phyloP scores from a whole-genome alignment of 2,113 vertebrate genomes.

The Eptatretus burgeri region DNA sequence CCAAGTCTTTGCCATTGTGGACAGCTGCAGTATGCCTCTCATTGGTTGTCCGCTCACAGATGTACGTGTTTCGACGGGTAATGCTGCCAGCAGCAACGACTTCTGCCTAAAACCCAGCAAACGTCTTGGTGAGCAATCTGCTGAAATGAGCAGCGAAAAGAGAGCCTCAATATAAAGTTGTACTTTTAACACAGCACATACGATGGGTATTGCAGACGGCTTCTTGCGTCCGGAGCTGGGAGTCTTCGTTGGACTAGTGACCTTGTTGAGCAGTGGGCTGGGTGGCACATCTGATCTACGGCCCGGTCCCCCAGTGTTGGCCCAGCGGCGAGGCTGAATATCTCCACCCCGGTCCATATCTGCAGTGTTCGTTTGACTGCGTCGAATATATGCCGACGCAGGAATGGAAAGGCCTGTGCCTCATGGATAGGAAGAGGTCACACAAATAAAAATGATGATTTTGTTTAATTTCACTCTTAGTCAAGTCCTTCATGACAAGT shows the following conservation, averaged over 20 bases:
- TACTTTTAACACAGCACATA: background rate
- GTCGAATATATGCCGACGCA: slow-evolving; percentile 1
- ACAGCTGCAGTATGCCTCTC: background rate
- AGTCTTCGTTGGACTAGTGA: slow-evolving; percentile 5
- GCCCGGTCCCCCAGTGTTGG: background rate
- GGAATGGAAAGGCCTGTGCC: background rate
- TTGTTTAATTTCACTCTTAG: background rate
- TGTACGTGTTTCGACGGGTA: slow-evolving; percentile 6
- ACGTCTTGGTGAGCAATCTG: too few species aligned
- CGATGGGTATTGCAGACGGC: slow-evolving; percentile 2
- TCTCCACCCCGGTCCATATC: slow-evolving; percentile 3
- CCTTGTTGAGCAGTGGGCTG: slow-evolving; percentile 1
- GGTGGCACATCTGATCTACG: background rate
- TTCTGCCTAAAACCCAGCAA: too few species aligned
- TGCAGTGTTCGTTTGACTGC: background rate
- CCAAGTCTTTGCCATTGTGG: slow-evolving; percentile 1
- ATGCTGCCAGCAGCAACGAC: background rate
- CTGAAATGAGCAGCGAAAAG: too few species aligned
- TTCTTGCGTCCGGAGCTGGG: slow-evolving; percentile 6
- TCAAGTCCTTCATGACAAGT: background rate
- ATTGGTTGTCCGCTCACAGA: slow-evolving; percentile 3
- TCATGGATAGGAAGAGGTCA: too few species aligned
- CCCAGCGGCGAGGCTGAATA: slow-evolving; percentile 2
- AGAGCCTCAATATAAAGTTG: too few species aligned
- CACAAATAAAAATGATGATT: background rate